Percentiles rank a stretch among this genome's conserved stretches.
phyloP scores from a whole-genome alignment of 2,797 vertebrate species.

The Rhinatrema bivittatum region DNA sequence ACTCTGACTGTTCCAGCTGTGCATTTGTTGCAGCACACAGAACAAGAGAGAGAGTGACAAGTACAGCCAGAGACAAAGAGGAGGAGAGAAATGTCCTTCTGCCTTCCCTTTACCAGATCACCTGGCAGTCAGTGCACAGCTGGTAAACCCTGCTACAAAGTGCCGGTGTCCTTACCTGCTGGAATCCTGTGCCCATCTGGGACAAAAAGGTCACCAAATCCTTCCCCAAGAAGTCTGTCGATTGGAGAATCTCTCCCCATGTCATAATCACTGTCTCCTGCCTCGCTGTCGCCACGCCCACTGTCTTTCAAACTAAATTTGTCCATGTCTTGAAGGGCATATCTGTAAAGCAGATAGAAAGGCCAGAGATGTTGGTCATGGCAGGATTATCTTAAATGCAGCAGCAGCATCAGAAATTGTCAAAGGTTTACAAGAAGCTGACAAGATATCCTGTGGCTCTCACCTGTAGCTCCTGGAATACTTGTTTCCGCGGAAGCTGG shows the following conservation, averaged over 20 bases:
- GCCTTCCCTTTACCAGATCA: conserved; percentile 12
- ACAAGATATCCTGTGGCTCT: conserved; percentile 31
- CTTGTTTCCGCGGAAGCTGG: conserved; percentile 98
- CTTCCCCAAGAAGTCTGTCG: conserved; percentile 93
- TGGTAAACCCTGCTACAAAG: no score
- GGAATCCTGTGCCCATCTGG: conserved; percentile 85
- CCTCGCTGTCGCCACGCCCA: conserved; percentile 93
- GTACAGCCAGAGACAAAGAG: conserved; percentile 2
- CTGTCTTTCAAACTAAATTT: conserved; percentile 98
- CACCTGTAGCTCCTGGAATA: conserved; percentile 97
- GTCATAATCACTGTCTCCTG: conserved; percentile 96
- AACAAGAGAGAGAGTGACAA: background rate
- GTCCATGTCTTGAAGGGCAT: conserved; percentile 95
- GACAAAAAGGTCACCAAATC: conserved; percentile 88
- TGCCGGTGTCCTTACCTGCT: conserved; percentile 82
- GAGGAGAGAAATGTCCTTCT: conserved; percentile 24
- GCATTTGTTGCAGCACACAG: conserved; percentile 1
- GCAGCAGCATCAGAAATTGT: no score
- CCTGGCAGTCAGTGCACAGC: conserved; percentile 23
- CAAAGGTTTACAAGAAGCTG: no score
- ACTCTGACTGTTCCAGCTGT: background rate
- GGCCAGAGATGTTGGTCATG: no score
- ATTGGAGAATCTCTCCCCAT: conserved; percentile 93
- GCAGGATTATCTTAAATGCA: no score
- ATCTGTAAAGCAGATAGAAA: conserved; percentile 59